phyloP scores from a whole-genome alignment of 1,140 invertebrate species.

The Theocolax elegans region DNA sequence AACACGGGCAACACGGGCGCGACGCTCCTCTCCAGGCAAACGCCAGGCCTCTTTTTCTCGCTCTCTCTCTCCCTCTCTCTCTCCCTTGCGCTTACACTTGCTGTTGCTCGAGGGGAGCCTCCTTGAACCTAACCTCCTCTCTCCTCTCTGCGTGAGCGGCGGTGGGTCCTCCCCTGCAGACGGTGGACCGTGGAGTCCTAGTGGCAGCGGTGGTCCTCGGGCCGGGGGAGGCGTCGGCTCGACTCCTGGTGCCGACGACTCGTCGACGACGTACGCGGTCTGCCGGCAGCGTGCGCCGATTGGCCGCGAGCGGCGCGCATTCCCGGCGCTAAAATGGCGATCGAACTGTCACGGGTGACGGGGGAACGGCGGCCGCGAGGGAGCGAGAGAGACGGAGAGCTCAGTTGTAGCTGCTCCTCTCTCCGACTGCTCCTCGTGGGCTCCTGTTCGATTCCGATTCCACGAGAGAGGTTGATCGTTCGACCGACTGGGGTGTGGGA shows the following conservation, averaged over 20 bases:
- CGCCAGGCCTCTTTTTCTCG: too few relatives aligned
- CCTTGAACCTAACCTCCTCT: too few relatives aligned
- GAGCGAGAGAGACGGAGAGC: not conserved
- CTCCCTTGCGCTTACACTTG: conserved; percentile 6
- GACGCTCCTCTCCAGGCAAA: too few relatives aligned
- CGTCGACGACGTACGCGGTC: not conserved
- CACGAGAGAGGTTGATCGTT: too few relatives aligned
- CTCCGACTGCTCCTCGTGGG: not conserved
- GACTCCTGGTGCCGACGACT: conserved; percentile 2
- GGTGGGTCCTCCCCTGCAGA: too few relatives aligned
- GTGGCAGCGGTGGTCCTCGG: not conserved
- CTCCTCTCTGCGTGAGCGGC: too few relatives aligned
- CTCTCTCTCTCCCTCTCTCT: conserved; percentile 12
- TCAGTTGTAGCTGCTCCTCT: not conserved
- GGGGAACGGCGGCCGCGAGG: conserved; percentile 23
- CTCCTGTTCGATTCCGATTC: too few relatives aligned
- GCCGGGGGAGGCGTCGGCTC: conserved; percentile 33
- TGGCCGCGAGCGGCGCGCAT: conserved; percentile 57
- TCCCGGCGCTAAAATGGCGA: conserved; percentile 66
- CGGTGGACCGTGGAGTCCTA: too few relatives aligned
- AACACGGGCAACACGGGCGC: too few relatives aligned
- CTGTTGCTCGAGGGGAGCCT: too few relatives aligned
- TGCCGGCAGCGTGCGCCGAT: conserved; percentile 45
- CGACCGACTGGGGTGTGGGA: too few relatives aligned
- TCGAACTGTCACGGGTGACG: conserved; percentile 59